Base-by-base conservation (phyloP, 2,113 vertebrate species). In the Psilopogon haemacephalus region DNA sequence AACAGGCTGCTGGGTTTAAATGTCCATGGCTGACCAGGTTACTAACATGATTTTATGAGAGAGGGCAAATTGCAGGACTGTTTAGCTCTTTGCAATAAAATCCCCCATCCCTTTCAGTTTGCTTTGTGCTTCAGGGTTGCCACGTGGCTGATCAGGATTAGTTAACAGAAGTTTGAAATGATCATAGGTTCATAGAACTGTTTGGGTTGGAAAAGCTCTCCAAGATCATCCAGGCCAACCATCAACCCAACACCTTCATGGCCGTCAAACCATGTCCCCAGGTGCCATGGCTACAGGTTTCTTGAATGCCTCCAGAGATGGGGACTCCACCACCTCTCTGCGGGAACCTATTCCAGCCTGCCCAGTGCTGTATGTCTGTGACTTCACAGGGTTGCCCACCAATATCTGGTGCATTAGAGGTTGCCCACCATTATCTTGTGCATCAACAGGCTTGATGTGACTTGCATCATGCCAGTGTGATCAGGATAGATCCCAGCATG, bases 1-100 rank as follows among this genome's bases (percentile, higher is more conserved):
- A 81, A 56, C 40, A 84, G 16, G n/a, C 16, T 75, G 30, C 14
- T 55, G 63, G 73, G 24, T 79, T 73, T 72, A 69, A 76, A 90
- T 84, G 85, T 95, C 63, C 32, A 44, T 50, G 67, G 46, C 28
- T 85, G 48, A 70, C 33, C 40, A 69, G 18, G 28, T 76, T 55
- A 84, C 84, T 84, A 89, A 84, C 73, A 69, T 72, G 76, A 62
- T 65, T 90, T 90, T 72, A 82, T 87, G 40, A 85, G 59, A 59
- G 87, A 90, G 38, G 70, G 63, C 19, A 92, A 93, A 90, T 84
- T 82, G 55, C 8, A 32, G 2, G 0, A 40, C 27, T 62, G 55
- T 50, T 42, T 52, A 77, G 6, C 54, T 83, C 44, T 73, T 81
- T 55, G 69, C n/a, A 86, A 80, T 86, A 38, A 84, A 68, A 88